Base-by-base conservation (phyloP, 2,797 vertebrate genomes). In the Anomalospiza imberbis region DNA sequence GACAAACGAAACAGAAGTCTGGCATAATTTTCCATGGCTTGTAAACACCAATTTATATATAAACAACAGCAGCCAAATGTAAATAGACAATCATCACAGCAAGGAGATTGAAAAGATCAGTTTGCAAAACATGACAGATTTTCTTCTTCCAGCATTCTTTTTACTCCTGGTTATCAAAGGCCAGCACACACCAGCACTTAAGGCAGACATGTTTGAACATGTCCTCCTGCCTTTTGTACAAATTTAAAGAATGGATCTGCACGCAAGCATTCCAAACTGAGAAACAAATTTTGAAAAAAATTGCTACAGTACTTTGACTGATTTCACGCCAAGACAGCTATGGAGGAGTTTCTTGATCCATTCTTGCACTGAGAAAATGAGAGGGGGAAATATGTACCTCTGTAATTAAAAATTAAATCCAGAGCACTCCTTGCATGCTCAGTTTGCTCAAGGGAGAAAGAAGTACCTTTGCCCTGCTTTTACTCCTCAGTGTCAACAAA, bases 281-380 rank as follows among this genome's bases (percentile, higher is more conserved):
- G 97, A 97, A 98, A 98, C 97, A 98, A 98, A 98, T 98, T 98
- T 97, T 97, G 92, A 95, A 96, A 97, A 97, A 98, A 98, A 96
- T 98, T 97, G 96, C 98, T 98, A 90, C 90, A 97, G 98, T 98
- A 97, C 97, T 97, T 97, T 98, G 96, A 97, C 96, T 98, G 97
- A 98, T 97, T 97, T 92, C 83, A 91, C 97, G 97, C 98, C 98
- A 98, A 97, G 97, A 93, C 92, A 96, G 92, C 95, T 94, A 97
- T 95, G 70, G 93, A 89, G 81, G 96, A 95, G 68, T 65, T 97
- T 74, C 97, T 97, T 94, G 88, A 96, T 95, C 70, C 54, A 53
- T 93, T 95, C 88, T 88, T 94, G 73, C 36, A 74, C 51, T 62
- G 82, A 95, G 86, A 97, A 97, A 97, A 97, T 38, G 86, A 94